These are phyloP conservation scores for Centrocercus urophasianus DNA, from an alignment of 2,113 vertebrate genomes.

Conservation along the genomic window DNA sequence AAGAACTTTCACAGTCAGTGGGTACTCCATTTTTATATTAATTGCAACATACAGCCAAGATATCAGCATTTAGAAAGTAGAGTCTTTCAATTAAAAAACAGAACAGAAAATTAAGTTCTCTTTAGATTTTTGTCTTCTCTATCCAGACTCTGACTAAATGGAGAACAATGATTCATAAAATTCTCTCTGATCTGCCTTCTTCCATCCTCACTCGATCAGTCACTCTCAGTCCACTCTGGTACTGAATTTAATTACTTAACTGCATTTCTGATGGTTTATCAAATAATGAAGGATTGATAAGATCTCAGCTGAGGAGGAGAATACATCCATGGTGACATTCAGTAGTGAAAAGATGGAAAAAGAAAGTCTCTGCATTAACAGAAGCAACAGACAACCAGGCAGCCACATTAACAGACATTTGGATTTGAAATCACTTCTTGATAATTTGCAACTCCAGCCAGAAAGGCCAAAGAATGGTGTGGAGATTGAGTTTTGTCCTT, in stretches of 20 bases:
- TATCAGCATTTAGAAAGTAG: not conserved
- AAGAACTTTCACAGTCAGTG: not conserved
- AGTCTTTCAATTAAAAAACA: conserved; percentile 11
- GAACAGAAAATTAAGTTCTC: not conserved
- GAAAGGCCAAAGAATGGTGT: not conserved
- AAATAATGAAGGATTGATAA: conserved; percentile 61
- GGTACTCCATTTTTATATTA: not conserved
- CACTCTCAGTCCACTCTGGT: not conserved
- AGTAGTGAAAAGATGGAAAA: not conserved
- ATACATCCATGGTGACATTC: conserved; percentile 55
- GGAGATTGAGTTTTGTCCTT: not conserved
- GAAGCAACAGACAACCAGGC: not conserved
- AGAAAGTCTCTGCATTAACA: conserved; percentile 30
- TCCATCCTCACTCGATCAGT: not conserved
- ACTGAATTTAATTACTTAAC: conserved; percentile 55
- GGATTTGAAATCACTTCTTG: not conserved
- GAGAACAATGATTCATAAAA: conserved; percentile 39
- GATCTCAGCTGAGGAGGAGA: conserved; percentile 17
- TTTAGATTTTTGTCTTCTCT: not conserved
- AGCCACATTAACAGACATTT: not conserved
- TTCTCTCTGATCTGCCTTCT: not conserved
- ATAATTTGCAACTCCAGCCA: not conserved
- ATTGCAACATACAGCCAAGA: not conserved
- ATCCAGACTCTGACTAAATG: not conserved
- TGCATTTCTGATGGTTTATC: conserved; percentile 57